Evolutionary conservation across 2,797 vertebrate genomes (phyloP).

Genomic region (Fringilla coelebs): DNA sequence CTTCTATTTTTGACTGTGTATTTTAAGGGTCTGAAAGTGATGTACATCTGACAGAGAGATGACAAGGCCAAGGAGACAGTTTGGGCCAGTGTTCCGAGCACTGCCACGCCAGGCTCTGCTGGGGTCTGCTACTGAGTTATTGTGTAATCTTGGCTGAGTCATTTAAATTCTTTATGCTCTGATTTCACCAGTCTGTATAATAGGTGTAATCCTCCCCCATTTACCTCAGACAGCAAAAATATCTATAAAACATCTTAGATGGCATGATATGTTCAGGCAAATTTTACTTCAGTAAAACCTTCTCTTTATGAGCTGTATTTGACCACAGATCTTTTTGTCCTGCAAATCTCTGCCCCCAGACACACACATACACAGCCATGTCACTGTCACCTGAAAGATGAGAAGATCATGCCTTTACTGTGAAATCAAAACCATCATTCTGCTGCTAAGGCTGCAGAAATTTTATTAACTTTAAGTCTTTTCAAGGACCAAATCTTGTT

Average conservation of each 20-base stretch:
- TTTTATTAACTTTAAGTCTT: neutral
- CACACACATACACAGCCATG: neutral
- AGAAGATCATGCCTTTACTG: constrained; percentile 2
- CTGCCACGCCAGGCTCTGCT: neutral
- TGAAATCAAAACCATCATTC: constrained; percentile 28
- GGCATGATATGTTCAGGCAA: neutral
- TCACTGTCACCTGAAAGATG: constrained; percentile 18
- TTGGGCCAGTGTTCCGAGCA: neutral
- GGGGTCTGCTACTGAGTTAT: constrained; percentile 18
- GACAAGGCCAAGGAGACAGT: neutral
- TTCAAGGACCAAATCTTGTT: neutral
- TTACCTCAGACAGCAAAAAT: constrained; percentile 47
- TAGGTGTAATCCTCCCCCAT: constrained; percentile 35
- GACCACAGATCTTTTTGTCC: constrained; percentile 26
- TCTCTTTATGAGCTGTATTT: neutral
- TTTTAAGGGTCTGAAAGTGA: neutral
- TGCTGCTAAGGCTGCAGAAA: neutral
- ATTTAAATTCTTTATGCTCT: constrained; percentile 41
- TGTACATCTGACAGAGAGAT: neutral
- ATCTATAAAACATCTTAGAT: constrained; percentile 45
- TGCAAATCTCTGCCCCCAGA: constrained; percentile 11
- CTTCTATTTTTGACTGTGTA: constrained; percentile 29
- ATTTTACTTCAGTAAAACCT: neutral
- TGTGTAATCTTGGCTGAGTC: constrained; percentile 24
- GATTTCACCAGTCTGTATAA: constrained; percentile 46